Evolutionary conservation across 1,140 invertebrate genomes (phyloP), one percentile per base, ranked within the genome.

Genomic region (Apolygus lucorum): DNA sequence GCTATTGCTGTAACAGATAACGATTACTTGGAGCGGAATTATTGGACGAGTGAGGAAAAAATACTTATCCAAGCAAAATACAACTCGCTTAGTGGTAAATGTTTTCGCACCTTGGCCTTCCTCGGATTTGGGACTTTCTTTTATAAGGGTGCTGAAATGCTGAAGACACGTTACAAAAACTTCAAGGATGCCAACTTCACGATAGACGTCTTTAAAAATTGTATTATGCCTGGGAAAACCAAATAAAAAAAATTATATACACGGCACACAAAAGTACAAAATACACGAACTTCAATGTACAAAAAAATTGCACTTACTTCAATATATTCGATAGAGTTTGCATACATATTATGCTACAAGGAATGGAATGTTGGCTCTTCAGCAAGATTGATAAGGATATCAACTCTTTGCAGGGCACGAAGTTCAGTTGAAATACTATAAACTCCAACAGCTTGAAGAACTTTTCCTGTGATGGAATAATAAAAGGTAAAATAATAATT

Each of bases 351-450:
- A 93, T 92, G 79, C 88, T 93, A 78, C 92, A 95, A 69, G 79
- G 81, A 52, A 87, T 84, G 11, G 89, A 90, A 75, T 88, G 85
- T 75, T 88, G 83, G 26, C 88, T 87, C 81, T 96, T 96, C 27
- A 98, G 81, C 73, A 98, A 84, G 75, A 97, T 87, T 71, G 95
- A 97, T 34, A 99, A 83, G 52, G 94, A 95, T 77, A 98, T 98
- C 67, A 99, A 85, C 82, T 99, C 97, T 82, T 99, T 99, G 80
- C 95, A 98, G 68, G 97, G 97, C 72, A 99, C 95, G 84, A 97
- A 98, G 79, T 96, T 97, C 74, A 99, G 81, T 79, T 98, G 92
- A 81, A 96, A 96, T 17, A 98, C 93, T 70, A 98, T 89, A 78
- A 96, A 98, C 80, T 99, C 96, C 27, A 99, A 77, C 27, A 99